Base-by-base conservation (phyloP, 2,888 invertebrate species). In the Ferrisia virgata region DNA sequence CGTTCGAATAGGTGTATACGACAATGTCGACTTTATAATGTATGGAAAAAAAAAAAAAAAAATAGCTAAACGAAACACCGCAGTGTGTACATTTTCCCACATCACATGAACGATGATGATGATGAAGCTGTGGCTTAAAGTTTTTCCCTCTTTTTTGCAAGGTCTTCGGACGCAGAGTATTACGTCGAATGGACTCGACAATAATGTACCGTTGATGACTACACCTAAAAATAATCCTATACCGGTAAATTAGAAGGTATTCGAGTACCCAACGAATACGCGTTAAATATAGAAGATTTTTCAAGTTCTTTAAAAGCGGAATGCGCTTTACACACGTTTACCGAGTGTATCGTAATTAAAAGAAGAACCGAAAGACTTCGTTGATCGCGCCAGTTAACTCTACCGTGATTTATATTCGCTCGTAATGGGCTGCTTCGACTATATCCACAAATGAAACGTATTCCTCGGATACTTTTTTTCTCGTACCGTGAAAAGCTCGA, bases 401-500 rank as follows among this genome's bases (percentile, higher is more conserved):
- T 28, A 18, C 36, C 33, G 72, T 76, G 72, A 76, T 76, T 76
- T 76, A 76, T 76, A 33, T n/a, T 0, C 9, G 18, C 53, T 69
- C 31, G 69, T 76, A 76, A 76, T 76, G 36, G 72, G 1, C 11
- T 33, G 1, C 11, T 33, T 33, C 28, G 15, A 64, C 13, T 64
- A 8, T 11, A 22, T 22, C n/a, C n/a, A 4, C 25, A 28, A 64
- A 64, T 28, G 64, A 64, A 28, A 28, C 64, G 18, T 53, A 8
- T 22, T 53, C 53, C 5, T 36, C 72, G 72, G 11, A 76, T 36
- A 8, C 11, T 33, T 36, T 9, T 9, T 28, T 76, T 36, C 31
- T 36, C 72, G 72, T 13, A n/a, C 15, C 72, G 3, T 69, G 36
- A 76, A 76, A 76, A 76, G 72, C 72, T 76, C 72, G 72, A 76